A percentile compares a stretch with the other conserved stretches of the same genome.
These are phyloP conservation scores for Heliopora coerulea DNA, from an alignment of 92 coral and sea anemone genomes.

Conservation along the genomic window DNA sequence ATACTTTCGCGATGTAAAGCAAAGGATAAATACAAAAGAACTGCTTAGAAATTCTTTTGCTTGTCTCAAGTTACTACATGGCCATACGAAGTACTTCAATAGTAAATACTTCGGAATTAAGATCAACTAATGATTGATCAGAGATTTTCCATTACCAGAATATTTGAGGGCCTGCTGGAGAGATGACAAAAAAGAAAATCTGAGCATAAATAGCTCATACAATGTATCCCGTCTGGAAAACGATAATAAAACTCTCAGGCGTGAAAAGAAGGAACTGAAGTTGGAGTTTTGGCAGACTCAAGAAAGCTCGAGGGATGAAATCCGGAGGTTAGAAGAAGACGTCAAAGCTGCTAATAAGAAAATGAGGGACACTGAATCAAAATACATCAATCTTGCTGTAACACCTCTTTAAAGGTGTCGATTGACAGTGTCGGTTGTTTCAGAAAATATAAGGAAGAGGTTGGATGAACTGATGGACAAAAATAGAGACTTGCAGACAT, in stretches of 20 bases:
- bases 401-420: slow-evolving; percentile 94
- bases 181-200: slow-evolving; percentile 24
- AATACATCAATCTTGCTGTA: slow-evolving; percentile 80
- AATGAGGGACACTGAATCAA: slow-evolving; percentile 79
- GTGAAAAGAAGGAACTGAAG: slow-evolving; percentile 62
- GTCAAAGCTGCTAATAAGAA: slow-evolving; percentile 65
- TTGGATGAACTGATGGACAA: slow-evolving; percentile 68
- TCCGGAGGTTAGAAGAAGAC: slow-evolving; percentile 66
- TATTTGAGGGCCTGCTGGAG: no score
- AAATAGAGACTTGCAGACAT: slow-evolving; percentile 66
- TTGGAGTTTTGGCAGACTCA: slow-evolving; percentile 61
- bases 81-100: no score
- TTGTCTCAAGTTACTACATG: no score
- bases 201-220: background rate
- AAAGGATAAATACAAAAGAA: no score
- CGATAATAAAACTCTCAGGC: slow-evolving; percentile 62
- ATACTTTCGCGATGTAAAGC: no score
- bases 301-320: slow-evolving; percentile 45
- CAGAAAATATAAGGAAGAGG: slow-evolving; percentile 77
- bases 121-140: no score
- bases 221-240: slow-evolving; percentile 60
- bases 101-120: no score
- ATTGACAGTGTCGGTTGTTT: slow-evolving; percentile 77
- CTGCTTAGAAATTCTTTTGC: no score
- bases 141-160: no score